Percentiles rank a stretch among this genome's conserved stretches.
These are phyloP conservation scores for Trissolcus brochymenae DNA, from an alignment of 2,888 invertebrate species.

Conservation along the genomic window DNA sequence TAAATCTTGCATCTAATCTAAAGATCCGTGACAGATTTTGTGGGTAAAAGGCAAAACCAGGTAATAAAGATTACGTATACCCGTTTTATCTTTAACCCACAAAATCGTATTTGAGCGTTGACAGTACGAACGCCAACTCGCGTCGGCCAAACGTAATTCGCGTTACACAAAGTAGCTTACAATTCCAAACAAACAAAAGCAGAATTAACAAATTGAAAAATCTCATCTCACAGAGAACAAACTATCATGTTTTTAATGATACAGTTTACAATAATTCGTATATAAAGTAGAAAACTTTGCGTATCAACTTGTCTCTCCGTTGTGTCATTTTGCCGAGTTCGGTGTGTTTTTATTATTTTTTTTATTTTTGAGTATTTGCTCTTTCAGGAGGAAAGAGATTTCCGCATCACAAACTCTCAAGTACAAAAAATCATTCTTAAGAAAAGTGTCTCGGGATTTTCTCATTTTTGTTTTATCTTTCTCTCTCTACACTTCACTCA, in stretches of 20 bases:
- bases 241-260: constrained; percentile 25
- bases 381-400: constrained; percentile 3
- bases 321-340: neutral
- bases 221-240: constrained; percentile 58
- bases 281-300: constrained; percentile 73
- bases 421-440: constrained; percentile 41
- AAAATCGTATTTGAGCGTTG: constrained; percentile 42
- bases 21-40: constrained; percentile 21
- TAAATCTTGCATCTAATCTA: constrained; percentile 23
- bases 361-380: constrained; percentile 34
- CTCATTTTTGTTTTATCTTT: constrained; percentile 7
- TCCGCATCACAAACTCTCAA: constrained; percentile 31
- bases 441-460: constrained; percentile 29
- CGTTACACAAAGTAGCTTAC: constrained; percentile 66
- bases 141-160: constrained; percentile 53
- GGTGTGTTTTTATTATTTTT: constrained; percentile 10
- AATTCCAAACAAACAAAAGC: constrained; percentile 71
- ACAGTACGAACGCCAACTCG: constrained; percentile 24
- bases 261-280: constrained; percentile 61
- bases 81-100: no score
- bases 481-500: constrained; percentile 19
- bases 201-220: constrained; percentile 63
- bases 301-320: neutral
- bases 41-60: no score
- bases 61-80: no score